Percentiles rank a stretch among this genome's conserved stretches.
Conservation (phyloP, 2,888 invertebrate species). For the Drosophila falleni region DNA sequence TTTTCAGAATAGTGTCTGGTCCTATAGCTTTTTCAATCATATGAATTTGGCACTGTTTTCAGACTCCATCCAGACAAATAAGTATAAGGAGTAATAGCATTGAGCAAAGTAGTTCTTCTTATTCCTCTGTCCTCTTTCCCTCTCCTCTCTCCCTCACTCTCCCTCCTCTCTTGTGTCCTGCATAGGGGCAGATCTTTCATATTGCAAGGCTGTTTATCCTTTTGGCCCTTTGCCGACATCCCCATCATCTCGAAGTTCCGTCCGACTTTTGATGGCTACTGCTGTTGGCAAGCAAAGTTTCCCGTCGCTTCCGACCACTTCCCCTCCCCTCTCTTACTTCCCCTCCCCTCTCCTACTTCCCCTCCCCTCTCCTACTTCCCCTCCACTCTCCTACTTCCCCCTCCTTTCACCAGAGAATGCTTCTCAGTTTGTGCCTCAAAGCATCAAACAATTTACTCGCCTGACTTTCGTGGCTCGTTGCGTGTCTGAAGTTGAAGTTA, state of each 20-base stretch:
- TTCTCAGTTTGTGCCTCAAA: slow-evolving; percentile 44
- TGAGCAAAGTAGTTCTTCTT: slow-evolving; percentile 40
- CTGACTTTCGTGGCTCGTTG: slow-evolving; percentile 41
- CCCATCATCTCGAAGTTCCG: slow-evolving; percentile 34
- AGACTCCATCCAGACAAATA: slow-evolving; percentile 41
- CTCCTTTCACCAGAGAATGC: not conserved
- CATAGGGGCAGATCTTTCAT: slow-evolving; percentile 47
- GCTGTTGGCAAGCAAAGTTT: slow-evolving; percentile 65
- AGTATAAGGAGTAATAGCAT: slow-evolving; percentile 57
- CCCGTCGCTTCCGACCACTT: slow-evolving; percentile 63
- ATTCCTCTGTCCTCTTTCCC: slow-evolving; percentile 16
- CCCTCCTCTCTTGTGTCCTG: not conserved
- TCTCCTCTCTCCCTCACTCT: not conserved
- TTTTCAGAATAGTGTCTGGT: slow-evolving; percentile 29
- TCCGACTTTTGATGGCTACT: slow-evolving; percentile 56
- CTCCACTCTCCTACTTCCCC: not conserved
- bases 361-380: not conserved
- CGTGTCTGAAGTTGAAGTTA: slow-evolving; percentile 57
- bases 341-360: not conserved
- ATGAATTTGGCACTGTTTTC: slow-evolving; percentile 54
- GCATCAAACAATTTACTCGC: slow-evolving; percentile 71
- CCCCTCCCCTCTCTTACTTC: not conserved
- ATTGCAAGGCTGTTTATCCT: slow-evolving; percentile 52
- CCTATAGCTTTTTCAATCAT: slow-evolving; percentile 38
- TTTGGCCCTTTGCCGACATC: slow-evolving; percentile 49